Conservation (phyloP, 2,888 invertebrate genomes). For the Kryphioiulus occultus region DNA sequence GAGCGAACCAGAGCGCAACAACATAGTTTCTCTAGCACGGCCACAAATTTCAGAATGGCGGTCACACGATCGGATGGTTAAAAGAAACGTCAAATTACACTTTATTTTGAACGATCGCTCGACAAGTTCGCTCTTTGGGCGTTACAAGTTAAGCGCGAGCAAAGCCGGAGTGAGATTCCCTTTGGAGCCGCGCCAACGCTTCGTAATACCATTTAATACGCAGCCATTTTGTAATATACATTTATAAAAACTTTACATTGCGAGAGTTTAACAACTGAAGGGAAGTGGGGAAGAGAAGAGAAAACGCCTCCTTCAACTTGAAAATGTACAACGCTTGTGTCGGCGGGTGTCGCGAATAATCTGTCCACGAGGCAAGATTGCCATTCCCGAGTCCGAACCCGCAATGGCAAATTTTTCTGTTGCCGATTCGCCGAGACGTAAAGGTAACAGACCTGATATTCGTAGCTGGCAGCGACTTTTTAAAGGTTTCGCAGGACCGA, state of each 20-base stretch:
- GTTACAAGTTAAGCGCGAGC: not conserved
- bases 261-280: constrained; percentile 46
- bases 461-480: too few species aligned
- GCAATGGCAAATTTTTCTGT: too few species aligned
- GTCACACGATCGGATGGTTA: not conserved
- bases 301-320: constrained; percentile 13
- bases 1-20: too few species aligned
- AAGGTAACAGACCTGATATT: too few species aligned
- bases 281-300: not conserved
- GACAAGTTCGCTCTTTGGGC: not conserved
- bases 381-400: too few species aligned
- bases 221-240: constrained; percentile 45
- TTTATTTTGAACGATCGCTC: not conserved
- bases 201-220: not conserved
- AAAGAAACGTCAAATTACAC: constrained; percentile 17
- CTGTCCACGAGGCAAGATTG: too few species aligned
- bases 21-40: too few species aligned
- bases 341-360: too few species aligned
- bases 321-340: constrained; percentile 44
- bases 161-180: not conserved
- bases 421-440: too few species aligned
- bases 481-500: too few species aligned
- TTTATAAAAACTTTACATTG: constrained; percentile 51
- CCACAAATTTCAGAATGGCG: too few species aligned
- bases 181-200: not conserved